Conservation (phyloP, 2,888 invertebrate species). For the Hypomecis punctinalis region DNA sequence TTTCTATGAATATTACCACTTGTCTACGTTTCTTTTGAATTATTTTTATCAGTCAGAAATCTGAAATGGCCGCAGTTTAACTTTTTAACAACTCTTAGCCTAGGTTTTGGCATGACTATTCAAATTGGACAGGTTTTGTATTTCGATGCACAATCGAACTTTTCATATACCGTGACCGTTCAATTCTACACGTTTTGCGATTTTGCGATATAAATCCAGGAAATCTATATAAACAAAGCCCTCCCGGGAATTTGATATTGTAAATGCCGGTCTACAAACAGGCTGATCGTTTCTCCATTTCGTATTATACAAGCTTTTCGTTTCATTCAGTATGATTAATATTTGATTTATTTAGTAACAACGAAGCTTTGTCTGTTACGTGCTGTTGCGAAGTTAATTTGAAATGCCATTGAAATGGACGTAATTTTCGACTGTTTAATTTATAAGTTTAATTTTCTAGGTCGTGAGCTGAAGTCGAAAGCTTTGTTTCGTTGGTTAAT, state of each 20-base stretch:
- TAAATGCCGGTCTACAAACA: slow-evolving; percentile 53
- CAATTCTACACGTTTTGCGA: slow-evolving; percentile 21
- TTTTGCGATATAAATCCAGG: slow-evolving; percentile 36
- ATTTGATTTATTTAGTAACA: slow-evolving; percentile 54
- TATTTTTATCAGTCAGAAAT: too few species aligned
- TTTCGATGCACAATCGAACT: slow-evolving; percentile 1
- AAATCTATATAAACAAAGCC: slow-evolving; percentile 38
- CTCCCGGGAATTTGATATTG: slow-evolving; percentile 54
- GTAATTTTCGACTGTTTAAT: slow-evolving; percentile 28
- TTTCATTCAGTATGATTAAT: slow-evolving; percentile 50
- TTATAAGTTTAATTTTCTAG: slow-evolving; percentile 21
- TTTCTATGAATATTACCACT: too few species aligned
- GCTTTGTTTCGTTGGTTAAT: slow-evolving; percentile 22
- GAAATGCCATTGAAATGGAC: slow-evolving; percentile 41
- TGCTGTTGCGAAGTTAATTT: slow-evolving; percentile 52
- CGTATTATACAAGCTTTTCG: slow-evolving; percentile 52
- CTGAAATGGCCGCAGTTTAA: too few species aligned
- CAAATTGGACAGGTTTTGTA: too few species aligned
- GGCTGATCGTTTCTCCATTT: slow-evolving; percentile 55
- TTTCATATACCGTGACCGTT: slow-evolving; percentile 2
- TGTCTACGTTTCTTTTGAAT: too few species aligned
- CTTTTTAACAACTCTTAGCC: too few species aligned
- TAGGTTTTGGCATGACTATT: too few species aligned
- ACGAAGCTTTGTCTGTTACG: slow-evolving; percentile 51
- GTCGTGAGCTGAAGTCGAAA: slow-evolving; percentile 16